phyloP scores from a whole-genome alignment of 2,888 invertebrate species.

The Dastarcus helophoroides region DNA sequence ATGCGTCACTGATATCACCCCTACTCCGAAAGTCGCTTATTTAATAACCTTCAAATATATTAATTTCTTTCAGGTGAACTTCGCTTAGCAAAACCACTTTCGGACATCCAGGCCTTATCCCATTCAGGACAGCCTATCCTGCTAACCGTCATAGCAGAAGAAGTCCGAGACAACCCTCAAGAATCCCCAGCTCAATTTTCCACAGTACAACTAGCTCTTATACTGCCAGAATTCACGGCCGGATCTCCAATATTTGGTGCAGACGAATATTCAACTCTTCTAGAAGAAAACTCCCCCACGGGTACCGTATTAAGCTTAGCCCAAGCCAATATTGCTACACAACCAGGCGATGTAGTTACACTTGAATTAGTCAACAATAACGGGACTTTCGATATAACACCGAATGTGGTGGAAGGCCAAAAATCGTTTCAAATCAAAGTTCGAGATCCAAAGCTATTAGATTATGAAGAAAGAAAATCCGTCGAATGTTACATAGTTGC shows the following conservation, averaged over 20 bases:
- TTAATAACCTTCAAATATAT: no score
- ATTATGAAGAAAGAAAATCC: slow-evolving; percentile 70
- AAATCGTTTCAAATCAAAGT: slow-evolving; percentile 74
- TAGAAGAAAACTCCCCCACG: slow-evolving; percentile 72
- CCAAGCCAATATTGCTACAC: slow-evolving; percentile 27
- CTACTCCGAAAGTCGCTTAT: no score
- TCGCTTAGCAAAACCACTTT: slow-evolving; percentile 56
- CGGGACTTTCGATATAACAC: slow-evolving; percentile 80
- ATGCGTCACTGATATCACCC: no score
- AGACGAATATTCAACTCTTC: slow-evolving; percentile 55
- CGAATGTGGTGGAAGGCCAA: slow-evolving; percentile 64
- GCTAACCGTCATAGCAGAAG: slow-evolving; percentile 75
- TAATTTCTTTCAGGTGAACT: slow-evolving; percentile 49
- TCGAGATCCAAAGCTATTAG: slow-evolving; percentile 67
- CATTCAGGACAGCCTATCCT: slow-evolving; percentile 75
- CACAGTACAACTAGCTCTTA: slow-evolving; percentile 71
- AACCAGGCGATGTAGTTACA: slow-evolving; percentile 58
- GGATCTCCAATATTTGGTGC: slow-evolving; percentile 29
- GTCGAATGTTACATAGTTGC: slow-evolving; percentile 64
- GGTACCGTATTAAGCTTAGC: slow-evolving; percentile 53
- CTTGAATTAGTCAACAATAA: slow-evolving; percentile 67
- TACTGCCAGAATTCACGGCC: slow-evolving; percentile 37
- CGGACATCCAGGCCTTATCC: slow-evolving; percentile 68
- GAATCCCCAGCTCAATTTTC: slow-evolving; percentile 61
- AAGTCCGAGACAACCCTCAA: slow-evolving; percentile 56